These are phyloP conservation scores for Hiodon tergisus DNA, from an alignment of 2,113 vertebrate genomes.

Conservation along the genomic window DNA sequence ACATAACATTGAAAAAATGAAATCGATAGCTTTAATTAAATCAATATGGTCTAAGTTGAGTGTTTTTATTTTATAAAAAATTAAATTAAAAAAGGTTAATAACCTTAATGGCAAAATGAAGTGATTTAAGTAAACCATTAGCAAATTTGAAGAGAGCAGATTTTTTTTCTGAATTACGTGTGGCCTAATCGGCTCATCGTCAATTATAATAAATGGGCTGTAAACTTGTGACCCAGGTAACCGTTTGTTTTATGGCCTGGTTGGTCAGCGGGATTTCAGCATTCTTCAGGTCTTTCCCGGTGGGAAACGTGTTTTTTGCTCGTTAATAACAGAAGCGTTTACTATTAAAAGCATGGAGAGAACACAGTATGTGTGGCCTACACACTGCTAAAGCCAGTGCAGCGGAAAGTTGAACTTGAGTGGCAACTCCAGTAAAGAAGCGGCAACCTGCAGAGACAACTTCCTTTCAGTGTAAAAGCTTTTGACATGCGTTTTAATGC, in stretches of 20 bases:
- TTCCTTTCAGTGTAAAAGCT: too few species aligned
- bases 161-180: constrained; percentile 12
- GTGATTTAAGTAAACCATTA: constrained; percentile 17
- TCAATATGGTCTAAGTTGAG: background rate
- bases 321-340: background rate
- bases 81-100: background rate
- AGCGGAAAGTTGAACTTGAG: too few species aligned
- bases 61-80: background rate
- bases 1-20: too few species aligned
- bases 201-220: constrained; percentile 17
- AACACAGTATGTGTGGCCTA: background rate
- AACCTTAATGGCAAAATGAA: constrained; percentile 1
- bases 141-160: background rate
- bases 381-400: too few species aligned
- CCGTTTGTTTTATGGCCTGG: background rate
- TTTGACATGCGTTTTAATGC: too few species aligned
- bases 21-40: background rate
- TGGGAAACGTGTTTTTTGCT: background rate
- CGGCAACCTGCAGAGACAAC: too few species aligned
- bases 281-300: background rate
- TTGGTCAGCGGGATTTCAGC: background rate
- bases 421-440: too few species aligned
- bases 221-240: background rate
- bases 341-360: background rate
- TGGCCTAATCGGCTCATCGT: constrained; percentile 5